Percentiles rank a stretch among this genome's conserved stretches.
phyloP scores from a whole-genome alignment of 2,797 vertebrate genomes.

The Gobio occitaniae region DNA sequence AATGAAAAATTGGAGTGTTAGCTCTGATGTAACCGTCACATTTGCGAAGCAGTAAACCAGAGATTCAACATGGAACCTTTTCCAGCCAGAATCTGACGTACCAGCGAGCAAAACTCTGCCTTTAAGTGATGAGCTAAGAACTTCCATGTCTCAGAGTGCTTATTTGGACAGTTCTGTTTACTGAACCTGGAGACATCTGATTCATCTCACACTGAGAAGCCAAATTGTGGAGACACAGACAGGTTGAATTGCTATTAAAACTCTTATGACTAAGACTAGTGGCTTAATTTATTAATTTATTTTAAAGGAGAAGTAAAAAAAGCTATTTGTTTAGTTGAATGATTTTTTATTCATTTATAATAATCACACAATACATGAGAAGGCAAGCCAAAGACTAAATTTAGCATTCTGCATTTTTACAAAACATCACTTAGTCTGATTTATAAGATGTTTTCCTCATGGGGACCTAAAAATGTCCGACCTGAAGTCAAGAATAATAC shows the following conservation, averaged over 20 bases:
- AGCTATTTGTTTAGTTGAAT: not conserved
- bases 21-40: not conserved
- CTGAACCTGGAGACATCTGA: not conserved
- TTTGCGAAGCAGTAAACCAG: not conserved
- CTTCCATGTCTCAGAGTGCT: slow-evolving; percentile 1
- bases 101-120: not conserved
- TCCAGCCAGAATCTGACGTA: slow-evolving; percentile 14
- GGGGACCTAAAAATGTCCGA: no score
- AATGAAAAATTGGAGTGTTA: not conserved
- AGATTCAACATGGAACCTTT: not conserved
- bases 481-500: not conserved
- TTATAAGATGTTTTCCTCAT: no score
- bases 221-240: not conserved
- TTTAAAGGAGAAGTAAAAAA: no score
- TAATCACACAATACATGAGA: not conserved
- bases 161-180: slow-evolving; percentile 13
- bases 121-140: slow-evolving; percentile 22
- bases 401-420: no score
- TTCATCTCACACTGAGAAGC: not conserved
- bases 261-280: not conserved
- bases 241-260: slow-evolving; percentile 7
- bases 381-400: not conserved
- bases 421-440: no score
- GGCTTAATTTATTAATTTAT: no score
- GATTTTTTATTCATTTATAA: not conserved